Evolutionary conservation across 2,113 vertebrate genomes (phyloP).

Genomic region (Amblyornis subalaris): DNA sequence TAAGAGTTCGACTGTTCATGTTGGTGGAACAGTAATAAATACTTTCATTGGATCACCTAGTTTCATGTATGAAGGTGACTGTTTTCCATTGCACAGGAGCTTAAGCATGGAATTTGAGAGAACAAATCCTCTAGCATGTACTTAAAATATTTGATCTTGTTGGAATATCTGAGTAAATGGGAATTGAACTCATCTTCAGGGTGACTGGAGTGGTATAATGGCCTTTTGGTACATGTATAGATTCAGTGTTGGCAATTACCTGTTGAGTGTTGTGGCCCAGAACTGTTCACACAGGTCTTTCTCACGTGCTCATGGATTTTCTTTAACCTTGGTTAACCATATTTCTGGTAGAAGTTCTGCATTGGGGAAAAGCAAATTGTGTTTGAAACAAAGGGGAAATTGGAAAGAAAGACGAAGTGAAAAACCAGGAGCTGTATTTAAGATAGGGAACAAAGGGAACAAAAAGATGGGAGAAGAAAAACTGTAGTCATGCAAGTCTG

Average conservation of each 20-base stretch:
- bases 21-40: slow-evolving; percentile 61
- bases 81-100: neutral
- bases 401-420: neutral
- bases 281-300: neutral
- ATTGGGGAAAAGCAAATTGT: neutral
- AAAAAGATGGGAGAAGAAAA: neutral
- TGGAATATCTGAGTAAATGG: neutral
- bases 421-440: neutral
- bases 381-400: neutral
- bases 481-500: neutral
- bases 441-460: neutral
- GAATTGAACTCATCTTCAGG: neutral
- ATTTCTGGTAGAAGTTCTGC: neutral
- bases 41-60: neutral
- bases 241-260: neutral
- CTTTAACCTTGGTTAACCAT: neutral
- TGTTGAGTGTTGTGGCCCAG: neutral
- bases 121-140: neutral
- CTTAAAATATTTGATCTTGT: neutral
- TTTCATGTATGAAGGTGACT: neutral
- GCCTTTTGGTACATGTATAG: neutral
- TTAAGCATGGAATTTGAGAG: neutral
- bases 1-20: neutral
- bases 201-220: neutral
- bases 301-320: neutral